Evolutionary conservation across 2,888 invertebrate species (phyloP).

Genomic region (Buathra laborator): DNA sequence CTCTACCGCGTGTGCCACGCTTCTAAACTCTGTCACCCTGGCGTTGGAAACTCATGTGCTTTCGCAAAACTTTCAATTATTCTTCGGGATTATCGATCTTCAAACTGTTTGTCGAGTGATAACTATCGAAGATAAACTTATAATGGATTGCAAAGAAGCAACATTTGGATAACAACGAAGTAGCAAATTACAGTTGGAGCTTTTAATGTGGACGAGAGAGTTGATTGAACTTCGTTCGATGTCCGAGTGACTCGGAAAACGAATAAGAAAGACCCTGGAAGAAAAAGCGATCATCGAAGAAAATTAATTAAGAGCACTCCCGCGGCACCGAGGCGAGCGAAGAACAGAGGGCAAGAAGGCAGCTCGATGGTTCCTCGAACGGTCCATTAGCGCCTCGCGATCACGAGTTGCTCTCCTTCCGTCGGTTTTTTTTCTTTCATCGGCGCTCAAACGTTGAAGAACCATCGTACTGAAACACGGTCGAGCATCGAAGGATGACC

Average conservation of each 20-base stretch:
- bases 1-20: conserved; percentile 49
- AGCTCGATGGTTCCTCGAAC: conserved; percentile 63
- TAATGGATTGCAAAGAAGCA: neutral
- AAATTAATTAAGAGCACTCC: conserved; percentile 73
- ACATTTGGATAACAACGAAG: conserved; percentile 3
- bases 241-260: conserved; percentile 26
- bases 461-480: conserved; percentile 36
- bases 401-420: conserved; percentile 48
- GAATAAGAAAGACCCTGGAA: neutral
- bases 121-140: neutral
- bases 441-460: conserved; percentile 27
- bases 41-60: neutral
- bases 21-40: conserved; percentile 23
- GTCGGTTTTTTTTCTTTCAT: conserved; percentile 28
- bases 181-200: neutral
- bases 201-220: conserved; percentile 6
- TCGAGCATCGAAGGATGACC: neutral
- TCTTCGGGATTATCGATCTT: neutral
- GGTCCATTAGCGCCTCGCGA: conserved; percentile 63
- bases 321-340: conserved; percentile 52
- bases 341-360: conserved; percentile 44
- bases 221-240: conserved; percentile 4
- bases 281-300: conserved; percentile 53
- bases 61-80: neutral
- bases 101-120: conserved; percentile 15